A percentile compares a stretch with the other conserved stretches of the same genome.
Conservation (phyloP, 2,888 invertebrate genomes). For the Philereme vetulata region DNA sequence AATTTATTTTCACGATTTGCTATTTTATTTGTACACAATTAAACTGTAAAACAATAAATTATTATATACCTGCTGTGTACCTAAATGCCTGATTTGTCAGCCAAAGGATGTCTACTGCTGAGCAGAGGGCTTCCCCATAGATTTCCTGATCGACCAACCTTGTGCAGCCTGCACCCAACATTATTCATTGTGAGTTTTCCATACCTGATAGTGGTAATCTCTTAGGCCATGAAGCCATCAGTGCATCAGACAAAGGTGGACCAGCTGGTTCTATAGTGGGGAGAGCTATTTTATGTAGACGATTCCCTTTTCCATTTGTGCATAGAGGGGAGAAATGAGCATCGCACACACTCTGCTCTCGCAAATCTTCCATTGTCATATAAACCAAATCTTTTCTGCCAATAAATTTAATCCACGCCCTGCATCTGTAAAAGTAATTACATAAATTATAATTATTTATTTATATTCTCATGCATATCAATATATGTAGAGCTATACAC, state of each 20-base stretch:
- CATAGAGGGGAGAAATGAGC: constrained; percentile 5
- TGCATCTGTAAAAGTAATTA: constrained; percentile 13
- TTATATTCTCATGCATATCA: too few species aligned
- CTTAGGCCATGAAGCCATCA: constrained; percentile 2
- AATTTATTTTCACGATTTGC: too few species aligned
- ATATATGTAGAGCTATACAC: too few species aligned
- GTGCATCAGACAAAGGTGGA: constrained; percentile 6
- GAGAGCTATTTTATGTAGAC: constrained; percentile 8
- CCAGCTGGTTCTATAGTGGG: neutral
- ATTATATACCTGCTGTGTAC: too few species aligned
- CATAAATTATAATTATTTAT: too few species aligned
- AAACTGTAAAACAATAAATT: too few species aligned
- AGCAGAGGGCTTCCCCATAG: too few species aligned
- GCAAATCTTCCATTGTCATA: constrained; percentile 7
- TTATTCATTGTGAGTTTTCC: neutral
- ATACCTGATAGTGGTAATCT: neutral
- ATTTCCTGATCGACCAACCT: too few species aligned
- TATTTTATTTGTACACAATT: too few species aligned
- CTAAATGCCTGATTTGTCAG: too few species aligned
- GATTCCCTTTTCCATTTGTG: neutral
- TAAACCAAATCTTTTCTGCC: constrained; percentile 9
- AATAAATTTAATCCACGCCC: constrained; percentile 11
- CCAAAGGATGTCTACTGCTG: too few species aligned
- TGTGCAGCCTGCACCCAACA: too few species aligned
- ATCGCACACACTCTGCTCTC: constrained; percentile 8